These are phyloP conservation scores for Thereva unica DNA, from an alignment of 2,888 invertebrate species.

Conservation along the genomic window DNA sequence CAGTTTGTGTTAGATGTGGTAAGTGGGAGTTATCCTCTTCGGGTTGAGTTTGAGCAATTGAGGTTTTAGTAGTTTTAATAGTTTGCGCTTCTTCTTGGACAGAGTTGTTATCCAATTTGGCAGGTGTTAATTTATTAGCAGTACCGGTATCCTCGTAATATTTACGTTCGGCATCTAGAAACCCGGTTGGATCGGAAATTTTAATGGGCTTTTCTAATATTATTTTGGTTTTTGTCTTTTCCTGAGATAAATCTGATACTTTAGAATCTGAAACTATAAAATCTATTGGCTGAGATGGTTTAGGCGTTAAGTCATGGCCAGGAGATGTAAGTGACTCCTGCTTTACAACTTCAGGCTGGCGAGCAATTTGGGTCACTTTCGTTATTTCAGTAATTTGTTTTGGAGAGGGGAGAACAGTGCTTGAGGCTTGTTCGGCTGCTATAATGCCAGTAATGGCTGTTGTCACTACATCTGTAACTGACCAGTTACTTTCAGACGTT, in stretches of 20 bases:
- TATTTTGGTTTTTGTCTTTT: conserved; percentile 2
- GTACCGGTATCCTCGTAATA: conserved; percentile 20
- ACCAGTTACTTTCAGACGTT: not conserved
- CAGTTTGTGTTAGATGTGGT: conserved; percentile 29
- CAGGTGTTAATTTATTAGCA: conserved; percentile 21
- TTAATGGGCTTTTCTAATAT: not conserved
- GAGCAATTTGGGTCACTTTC: no score
- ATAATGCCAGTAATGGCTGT: no score
- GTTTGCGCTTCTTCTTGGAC: conserved; percentile 38
- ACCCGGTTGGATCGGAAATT: conserved; percentile 20
- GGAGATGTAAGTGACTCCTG: no score
- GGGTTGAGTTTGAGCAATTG: conserved; percentile 19
- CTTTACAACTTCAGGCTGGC: no score
- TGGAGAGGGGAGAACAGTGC: no score
- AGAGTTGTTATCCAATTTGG: not conserved
- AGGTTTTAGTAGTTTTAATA: conserved; percentile 16
- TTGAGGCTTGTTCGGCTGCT: no score
- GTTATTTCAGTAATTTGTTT: no score
- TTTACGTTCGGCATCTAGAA: conserved; percentile 36
- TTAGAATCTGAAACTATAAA: no score
- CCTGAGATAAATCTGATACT: not conserved
- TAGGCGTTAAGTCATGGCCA: no score
- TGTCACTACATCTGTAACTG: not conserved
- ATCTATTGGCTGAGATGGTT: no score
- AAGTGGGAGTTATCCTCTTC: conserved; percentile 22